Evolutionary conservation across 2,888 invertebrate species (phyloP).

Genomic region (Cacoxenus indagator): DNA sequence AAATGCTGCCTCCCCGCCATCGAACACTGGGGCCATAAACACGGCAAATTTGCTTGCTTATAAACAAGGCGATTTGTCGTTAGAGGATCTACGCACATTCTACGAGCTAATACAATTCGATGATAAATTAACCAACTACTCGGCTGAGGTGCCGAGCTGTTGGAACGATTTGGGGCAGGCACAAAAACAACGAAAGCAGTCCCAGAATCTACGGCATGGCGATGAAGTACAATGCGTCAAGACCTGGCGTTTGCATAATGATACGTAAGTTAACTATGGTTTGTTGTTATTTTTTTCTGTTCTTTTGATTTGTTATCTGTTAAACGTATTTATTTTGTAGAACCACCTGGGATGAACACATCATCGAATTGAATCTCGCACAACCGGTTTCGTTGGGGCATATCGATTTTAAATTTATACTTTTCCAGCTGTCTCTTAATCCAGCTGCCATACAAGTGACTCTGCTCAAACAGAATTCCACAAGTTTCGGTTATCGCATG

Average conservation of each 20-base stretch:
- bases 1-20: constrained; percentile 43
- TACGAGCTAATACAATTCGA: constrained; percentile 85
- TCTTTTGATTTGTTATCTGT: neutral
- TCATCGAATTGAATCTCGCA: constrained; percentile 89
- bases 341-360: constrained; percentile 92
- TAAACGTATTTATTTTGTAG: constrained; percentile 56
- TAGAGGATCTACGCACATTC: constrained; percentile 77
- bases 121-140: constrained; percentile 75
- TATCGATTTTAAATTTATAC: constrained; percentile 87
- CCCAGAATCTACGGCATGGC: constrained; percentile 78
- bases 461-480: constrained; percentile 78
- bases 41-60: constrained; percentile 73
- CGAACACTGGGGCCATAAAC: constrained; percentile 43
- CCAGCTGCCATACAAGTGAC: constrained; percentile 86
- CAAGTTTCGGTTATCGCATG: constrained; percentile 76
- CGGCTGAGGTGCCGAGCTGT: constrained; percentile 91
- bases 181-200: constrained; percentile 89
- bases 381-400: constrained; percentile 86
- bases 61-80: constrained; percentile 73
- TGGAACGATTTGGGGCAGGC: constrained; percentile 95
- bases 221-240: constrained; percentile 80
- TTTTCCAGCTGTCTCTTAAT: constrained; percentile 82
- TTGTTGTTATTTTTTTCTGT: constrained; percentile 3
- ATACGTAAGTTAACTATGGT: constrained; percentile 74
- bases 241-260: constrained; percentile 90